Base-by-base conservation (phyloP, 2,888 invertebrate genomes). In the Leucoma salicis region DNA sequence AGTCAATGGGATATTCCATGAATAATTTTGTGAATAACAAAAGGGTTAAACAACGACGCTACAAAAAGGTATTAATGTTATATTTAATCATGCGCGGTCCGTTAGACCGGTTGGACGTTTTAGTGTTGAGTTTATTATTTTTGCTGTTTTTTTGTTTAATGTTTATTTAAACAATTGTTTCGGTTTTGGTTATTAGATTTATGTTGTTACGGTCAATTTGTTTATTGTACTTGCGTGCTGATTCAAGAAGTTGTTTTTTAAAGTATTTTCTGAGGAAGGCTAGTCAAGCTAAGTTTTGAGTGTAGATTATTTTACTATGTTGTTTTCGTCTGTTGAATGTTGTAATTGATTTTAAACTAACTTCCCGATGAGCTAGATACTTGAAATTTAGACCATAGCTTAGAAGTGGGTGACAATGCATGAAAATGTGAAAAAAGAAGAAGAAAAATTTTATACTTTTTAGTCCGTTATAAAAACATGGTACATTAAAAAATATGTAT, bases 21-120 rank as follows among this genome's bases (percentile, higher is more conserved):
- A 69, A 83, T 82, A 86, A 84, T 82, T 81, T 74, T 61, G 63
- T 61, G 53, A 57, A 46, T 46, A 49, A 48, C 80, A 81, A 85
- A 75, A 75, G 86, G 82, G 77, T 79, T 82, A 88, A 78, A 87
- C 86, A 88, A 88, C 77, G 72, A 70, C 70, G 66, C 57, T 53
- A 61, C 47, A 63, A 80, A 82, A 83, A 84, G 72, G 65, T 71
- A 88, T 85, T 87, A 87, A 87, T 85, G 72, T 64, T 63, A 63
- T 74, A 74, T 72, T 83, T 84, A 68, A 78, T 82, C 80, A 81
- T 67, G 42, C 53, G 47, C 46, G 72, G 79, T 76, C 81, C 78
- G 85, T 86, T 83, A 76, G 74, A 85, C 84, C 82, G 85, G 82
- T 83, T 63, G 58, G 49, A 44, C 54, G 49, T 55, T 49, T 37